These are phyloP conservation scores for Popillia japonica DNA, from an alignment of 1,140 invertebrate genomes.

Conservation along the genomic window DNA sequence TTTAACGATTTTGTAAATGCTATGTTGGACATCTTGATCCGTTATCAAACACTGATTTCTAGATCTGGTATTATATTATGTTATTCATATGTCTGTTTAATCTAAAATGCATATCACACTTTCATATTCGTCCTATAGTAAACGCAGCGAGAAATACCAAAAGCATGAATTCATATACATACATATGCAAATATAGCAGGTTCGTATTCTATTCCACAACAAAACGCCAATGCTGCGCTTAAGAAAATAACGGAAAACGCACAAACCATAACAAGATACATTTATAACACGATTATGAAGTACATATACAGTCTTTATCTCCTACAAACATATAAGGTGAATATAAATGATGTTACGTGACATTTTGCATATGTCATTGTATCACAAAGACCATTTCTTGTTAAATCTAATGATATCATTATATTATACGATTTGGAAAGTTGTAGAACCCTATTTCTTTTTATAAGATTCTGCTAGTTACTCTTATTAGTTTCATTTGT, in stretches of 20 bases:
- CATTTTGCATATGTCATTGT: slow-evolving; percentile 7
- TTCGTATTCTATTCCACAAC: background rate
- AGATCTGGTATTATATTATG: too few species aligned
- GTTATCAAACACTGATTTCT: too few species aligned
- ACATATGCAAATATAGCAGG: background rate
- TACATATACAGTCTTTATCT: background rate
- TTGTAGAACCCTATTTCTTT: too few species aligned
- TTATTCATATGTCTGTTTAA: too few species aligned
- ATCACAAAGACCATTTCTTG: background rate
- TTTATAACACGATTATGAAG: slow-evolving; percentile 1
- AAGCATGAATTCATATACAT: background rate
- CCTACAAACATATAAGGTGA: background rate
- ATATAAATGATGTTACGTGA: slow-evolving; percentile 11
- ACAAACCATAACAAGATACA: background rate
- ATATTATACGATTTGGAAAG: slow-evolving; percentile 6
- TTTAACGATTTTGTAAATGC: too few species aligned
- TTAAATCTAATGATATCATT: slow-evolving; percentile 2
- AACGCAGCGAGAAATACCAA: background rate
- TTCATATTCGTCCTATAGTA: background rate
- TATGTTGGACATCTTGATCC: too few species aligned
- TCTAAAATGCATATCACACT: background rate
- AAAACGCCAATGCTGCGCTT: background rate
- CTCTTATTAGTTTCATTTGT: too few species aligned
- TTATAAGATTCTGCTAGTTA: too few species aligned
- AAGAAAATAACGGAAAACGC: background rate